These are phyloP conservation scores for Temnothorax unifasciatus DNA, from an alignment of 2,888 invertebrate species.

Conservation along the genomic window DNA sequence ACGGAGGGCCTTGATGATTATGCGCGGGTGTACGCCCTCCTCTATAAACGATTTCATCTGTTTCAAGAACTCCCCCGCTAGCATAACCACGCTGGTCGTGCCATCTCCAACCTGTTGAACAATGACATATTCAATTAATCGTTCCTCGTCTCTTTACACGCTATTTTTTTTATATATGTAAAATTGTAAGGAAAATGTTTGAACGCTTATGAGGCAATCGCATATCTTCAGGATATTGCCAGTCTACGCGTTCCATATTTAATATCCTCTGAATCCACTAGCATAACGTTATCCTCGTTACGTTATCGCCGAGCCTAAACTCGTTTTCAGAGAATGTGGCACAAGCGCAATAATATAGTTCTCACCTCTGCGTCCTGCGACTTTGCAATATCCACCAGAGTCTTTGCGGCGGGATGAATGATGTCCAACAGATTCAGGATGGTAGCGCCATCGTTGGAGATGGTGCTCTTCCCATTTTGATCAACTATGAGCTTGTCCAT, in stretches of 20 bases:
- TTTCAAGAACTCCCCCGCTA: constrained; percentile 98
- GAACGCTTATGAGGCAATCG: constrained; percentile 80
- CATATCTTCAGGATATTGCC: constrained; percentile 73
- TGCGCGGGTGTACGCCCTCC: constrained; percentile 98
- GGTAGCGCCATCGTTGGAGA: constrained; percentile 99
- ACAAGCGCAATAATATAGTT: constrained; percentile 3
- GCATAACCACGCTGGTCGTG: constrained; percentile 98
- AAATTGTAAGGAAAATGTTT: constrained; percentile 67
- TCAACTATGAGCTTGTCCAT: constrained; percentile 99
- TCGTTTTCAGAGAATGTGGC: constrained; percentile 51
- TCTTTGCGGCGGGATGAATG: constrained; percentile 99
- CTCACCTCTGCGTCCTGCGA: constrained; percentile 98
- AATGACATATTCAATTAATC: background rate
- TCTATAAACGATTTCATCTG: constrained; percentile 98
- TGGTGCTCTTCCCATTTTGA: constrained; percentile 95
- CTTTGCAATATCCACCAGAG: constrained; percentile 99
- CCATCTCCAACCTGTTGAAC: constrained; percentile 96
- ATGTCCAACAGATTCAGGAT: constrained; percentile 99
- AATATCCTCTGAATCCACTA: constrained; percentile 74
- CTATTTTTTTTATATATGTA: background rate
- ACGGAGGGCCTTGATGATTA: constrained; percentile 96
- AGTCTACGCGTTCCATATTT: constrained; percentile 80
- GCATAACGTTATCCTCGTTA: constrained; percentile 8
- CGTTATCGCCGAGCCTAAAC: background rate
- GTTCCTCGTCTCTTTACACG: no score